phyloP scores from a whole-genome alignment of 2,888 invertebrate genomes.

The Hofmannophila pseudospretella region DNA sequence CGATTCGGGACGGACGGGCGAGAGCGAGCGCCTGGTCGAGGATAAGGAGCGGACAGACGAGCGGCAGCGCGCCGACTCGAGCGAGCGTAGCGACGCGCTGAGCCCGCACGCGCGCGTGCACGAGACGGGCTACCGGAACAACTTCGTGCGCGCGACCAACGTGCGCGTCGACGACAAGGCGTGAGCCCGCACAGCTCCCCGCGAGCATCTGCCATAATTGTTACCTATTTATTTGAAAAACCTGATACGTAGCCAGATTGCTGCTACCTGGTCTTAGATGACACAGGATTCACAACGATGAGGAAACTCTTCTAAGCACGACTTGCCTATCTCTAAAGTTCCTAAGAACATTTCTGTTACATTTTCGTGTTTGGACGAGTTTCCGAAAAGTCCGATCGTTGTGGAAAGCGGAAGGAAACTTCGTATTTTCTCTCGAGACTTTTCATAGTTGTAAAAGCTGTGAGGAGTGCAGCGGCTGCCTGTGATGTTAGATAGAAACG shows the following conservation, averaged over 20 bases:
- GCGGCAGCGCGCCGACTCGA: slow-evolving; percentile 29
- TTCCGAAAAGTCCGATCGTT: too few relatives aligned
- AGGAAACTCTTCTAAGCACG: too few relatives aligned
- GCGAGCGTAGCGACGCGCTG: slow-evolving; percentile 36
- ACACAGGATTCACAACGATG: neutral
- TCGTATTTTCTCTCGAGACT: neutral
- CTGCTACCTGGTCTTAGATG: neutral
- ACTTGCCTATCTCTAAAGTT: too few relatives aligned
- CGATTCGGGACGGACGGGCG: slow-evolving; percentile 23
- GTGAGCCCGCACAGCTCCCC: neutral
- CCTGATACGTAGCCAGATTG: slow-evolving; percentile 15
- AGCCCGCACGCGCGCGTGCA: slow-evolving; percentile 52
- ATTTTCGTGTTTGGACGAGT: too few relatives aligned
- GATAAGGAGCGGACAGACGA: slow-evolving; percentile 24
- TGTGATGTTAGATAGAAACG: slow-evolving; percentile 52
- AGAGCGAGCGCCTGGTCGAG: slow-evolving; percentile 27
- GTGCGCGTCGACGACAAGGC: slow-evolving; percentile 42
- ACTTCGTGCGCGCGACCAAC: slow-evolving; percentile 53
- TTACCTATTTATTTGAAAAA: slow-evolving; percentile 18
- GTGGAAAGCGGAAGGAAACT: too few relatives aligned
- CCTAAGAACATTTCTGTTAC: too few relatives aligned
- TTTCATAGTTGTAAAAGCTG: neutral
- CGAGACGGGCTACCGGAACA: slow-evolving; percentile 53
- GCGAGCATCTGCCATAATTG: slow-evolving; percentile 6
- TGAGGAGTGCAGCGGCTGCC: slow-evolving; percentile 19